Evolutionary conservation across 1,140 invertebrate species (phyloP).

Genomic region (Polypedilum pembai): DNA sequence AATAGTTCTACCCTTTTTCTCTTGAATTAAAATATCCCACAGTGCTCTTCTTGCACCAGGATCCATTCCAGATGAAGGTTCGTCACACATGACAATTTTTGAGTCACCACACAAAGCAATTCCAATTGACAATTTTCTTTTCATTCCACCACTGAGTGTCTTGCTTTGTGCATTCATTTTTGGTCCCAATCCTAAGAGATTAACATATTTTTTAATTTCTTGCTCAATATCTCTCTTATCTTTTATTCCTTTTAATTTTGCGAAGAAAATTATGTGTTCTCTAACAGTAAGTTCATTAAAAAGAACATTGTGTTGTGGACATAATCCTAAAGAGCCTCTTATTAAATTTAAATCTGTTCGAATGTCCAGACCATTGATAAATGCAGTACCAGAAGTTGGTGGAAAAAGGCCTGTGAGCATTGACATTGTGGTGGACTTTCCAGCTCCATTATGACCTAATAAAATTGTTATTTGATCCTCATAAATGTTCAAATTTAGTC

Average conservation of each 20-base stretch:
- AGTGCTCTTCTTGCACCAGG: constrained; percentile 79
- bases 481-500: constrained; percentile 61
- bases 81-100: constrained; percentile 75
- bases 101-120: constrained; percentile 66
- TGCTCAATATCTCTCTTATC: constrained; percentile 48
- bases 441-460: constrained; percentile 69
- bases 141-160: constrained; percentile 76
- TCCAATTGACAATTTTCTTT: constrained; percentile 69
- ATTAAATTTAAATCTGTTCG: constrained; percentile 52
- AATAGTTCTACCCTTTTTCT: constrained; percentile 59
- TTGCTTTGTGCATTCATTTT: constrained; percentile 50
- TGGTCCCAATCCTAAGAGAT: constrained; percentile 57
- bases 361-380: constrained; percentile 61
- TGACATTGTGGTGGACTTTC: constrained; percentile 69
- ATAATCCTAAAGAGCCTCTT: constrained; percentile 68
- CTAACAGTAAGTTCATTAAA: constrained; percentile 83
- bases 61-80: constrained; percentile 94
- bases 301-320: constrained; percentile 92
- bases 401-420: constrained; percentile 70
- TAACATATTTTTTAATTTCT: constrained; percentile 54
- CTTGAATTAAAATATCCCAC: constrained; percentile 72
- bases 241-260: constrained; percentile 58
- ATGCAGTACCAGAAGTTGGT: constrained; percentile 59
- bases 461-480: constrained; percentile 59
- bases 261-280: constrained; percentile 86